Evolutionary conservation across 2,797 vertebrate species (phyloP).

Genomic region (Cossypha heuglini): DNA sequence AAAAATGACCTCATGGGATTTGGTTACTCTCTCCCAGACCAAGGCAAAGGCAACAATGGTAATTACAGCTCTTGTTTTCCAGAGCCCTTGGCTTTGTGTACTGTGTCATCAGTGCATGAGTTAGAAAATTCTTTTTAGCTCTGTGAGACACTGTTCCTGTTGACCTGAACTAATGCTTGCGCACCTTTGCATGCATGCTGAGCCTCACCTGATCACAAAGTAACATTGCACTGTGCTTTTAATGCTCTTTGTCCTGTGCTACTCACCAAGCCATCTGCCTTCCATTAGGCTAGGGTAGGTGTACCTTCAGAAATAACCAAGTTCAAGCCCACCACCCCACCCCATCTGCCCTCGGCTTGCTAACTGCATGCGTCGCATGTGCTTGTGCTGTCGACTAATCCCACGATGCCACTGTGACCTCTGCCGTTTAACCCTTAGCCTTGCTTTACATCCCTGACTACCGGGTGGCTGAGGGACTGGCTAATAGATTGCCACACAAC

Average conservation of each 20-base stretch:
- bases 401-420: conserved; percentile 96
- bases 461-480: conserved; percentile 99
- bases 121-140: conserved; percentile 34
- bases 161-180: conserved; percentile 41
- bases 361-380: conserved; percentile 96
- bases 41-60: conserved; percentile 98
- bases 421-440: conserved; percentile 98
- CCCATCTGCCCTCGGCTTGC: conserved; percentile 78
- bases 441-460: conserved; percentile 99
- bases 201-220: conserved; percentile 3
- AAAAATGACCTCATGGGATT: conserved; percentile 94
- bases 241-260: not conserved
- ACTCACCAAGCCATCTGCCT: conserved; percentile 28
- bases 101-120: conserved; percentile 61
- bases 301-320: not conserved
- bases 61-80: conserved; percentile 68
- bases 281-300: conserved; percentile 65
- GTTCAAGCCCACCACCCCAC: conserved; percentile 25
- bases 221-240: conserved; percentile 6
- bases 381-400: conserved; percentile 95
- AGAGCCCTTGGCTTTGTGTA: not conserved
- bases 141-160: not conserved
- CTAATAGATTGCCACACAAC: conserved; percentile 99
- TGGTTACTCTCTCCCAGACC: conserved; percentile 94
- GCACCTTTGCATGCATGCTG: conserved; percentile 46